Base-by-base conservation (phyloP, 2,797 vertebrate species). In the Garrulus glandarius region DNA sequence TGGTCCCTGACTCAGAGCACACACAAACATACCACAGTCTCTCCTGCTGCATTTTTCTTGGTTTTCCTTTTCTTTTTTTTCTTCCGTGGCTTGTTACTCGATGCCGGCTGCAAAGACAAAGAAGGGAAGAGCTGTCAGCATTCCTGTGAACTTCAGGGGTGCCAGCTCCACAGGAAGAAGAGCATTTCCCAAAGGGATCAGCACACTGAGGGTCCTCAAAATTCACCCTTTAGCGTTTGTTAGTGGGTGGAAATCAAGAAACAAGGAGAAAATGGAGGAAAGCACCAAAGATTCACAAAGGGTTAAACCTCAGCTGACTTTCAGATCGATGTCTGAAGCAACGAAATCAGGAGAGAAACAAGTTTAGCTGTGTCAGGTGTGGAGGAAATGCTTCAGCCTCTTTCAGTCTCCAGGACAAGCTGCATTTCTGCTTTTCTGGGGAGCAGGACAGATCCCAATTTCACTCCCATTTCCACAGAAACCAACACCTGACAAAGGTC, bases 31-130 rank as follows among this genome's bases (percentile, higher is more conserved):
- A 99, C 99, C 98, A 93, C 95, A 91, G 92, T 34, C 32, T 98
- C 98, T 79, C 97, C 98, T 69, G 97, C 9, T 3, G 96, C 27
- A 6, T 74, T 84, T 55, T 97, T 98, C 98, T 98, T 99, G 36
- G 97, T 97, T 97, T 98, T 99, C 96, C 98, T 99, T 97, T 99
- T 99, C 98, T 99, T 99, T 95, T 99, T 99, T 93, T 99, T 99
- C 98, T 99, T 99, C 83, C 98, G 98, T 34, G 97, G 92, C 97
- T 98, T 98, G 94, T 98, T 97, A 92, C 96, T 97, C 44, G 89
- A 69, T 80, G 74, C 71, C 50, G 96, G 87, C 99, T 99, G 94
- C 88, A 69, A 86, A 95, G 72, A 88, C 53, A 93, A 97, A 57
- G 1, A 97, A 57, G 1, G 61, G 39, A 77, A 68, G 16, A 32